Evolutionary conservation across 2,113 vertebrate genomes (phyloP), one percentile per base, ranked within the genome.

Genomic region (Guaruba guarouba): DNA sequence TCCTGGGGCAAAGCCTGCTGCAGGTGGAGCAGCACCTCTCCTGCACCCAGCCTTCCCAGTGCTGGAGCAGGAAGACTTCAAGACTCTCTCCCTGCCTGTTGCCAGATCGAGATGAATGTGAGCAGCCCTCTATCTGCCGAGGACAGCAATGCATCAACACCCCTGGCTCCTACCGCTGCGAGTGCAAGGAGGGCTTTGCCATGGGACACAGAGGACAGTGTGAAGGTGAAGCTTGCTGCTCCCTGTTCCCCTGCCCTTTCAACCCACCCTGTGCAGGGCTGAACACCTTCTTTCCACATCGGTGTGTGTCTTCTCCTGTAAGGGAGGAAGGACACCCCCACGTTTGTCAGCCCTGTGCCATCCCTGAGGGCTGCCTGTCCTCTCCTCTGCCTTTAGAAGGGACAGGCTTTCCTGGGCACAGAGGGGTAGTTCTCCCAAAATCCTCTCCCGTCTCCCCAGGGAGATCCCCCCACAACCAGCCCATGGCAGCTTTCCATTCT

Each of bases 31-130:
- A 77, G 43, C 17, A 81, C 9, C 31, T 76, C 41, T 68, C 64
- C 35, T 49, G 61, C 46, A 35, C 11, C 17, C 57, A 64, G 33
- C 62, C 67, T 59, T 88, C 19, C 28, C 62, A 57, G 16, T 3
- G 5, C 20, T 51, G 31, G 44, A 86, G 9, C 8, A 15, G 33
- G n/a, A 90, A 44, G n/a, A 28, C 46, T 79, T 83, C 78, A 89
- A 24, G 17, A 55, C 35, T 73, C 39, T 89, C 29, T 85, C 18
- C 25, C 19, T 94, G 4, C 97, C 46, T 96, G 66, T 97, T 96
- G 25, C 64, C 97, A 99, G 99, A 99, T 94, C 94, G 97, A 91
- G 98, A 99, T 11, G 99, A 99, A 90, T 99, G 99, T 97, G 98
- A 98, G 92, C 98, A 98, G 97, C 98, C 98, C 39, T 98, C 94